Evolutionary conservation across 2,888 invertebrate species (phyloP), one percentile per base, ranked within the genome.

Genomic region (Diarsia brunnea): DNA sequence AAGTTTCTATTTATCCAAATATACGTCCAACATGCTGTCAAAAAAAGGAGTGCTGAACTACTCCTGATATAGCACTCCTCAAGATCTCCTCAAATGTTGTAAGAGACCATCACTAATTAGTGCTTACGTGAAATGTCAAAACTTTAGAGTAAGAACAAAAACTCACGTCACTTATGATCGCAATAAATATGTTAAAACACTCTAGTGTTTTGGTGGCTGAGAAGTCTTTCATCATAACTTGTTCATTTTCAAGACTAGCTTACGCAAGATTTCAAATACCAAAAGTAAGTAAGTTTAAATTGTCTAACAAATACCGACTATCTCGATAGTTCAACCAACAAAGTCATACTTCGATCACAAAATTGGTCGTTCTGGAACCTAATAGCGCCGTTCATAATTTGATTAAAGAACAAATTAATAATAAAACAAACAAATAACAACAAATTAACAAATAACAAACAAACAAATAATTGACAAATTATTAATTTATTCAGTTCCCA

Each of bases 91-190:
- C n/a, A 49, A 14, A 53, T 27, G 31, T 66, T 75, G 65, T 75
- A 63, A 72, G n/a, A 68, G 27, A 38, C 69, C 66, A 71, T 43
- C 24, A 53, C 60, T 64, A 64, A 75, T 81, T 58, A 51, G 49
- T 24, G 55, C 66, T 68, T 71, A 75, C 51, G 68, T 75, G 61
- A 81, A 69, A 78, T 78, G 84, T 75, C 84, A 86, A 73, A 77
- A 84, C 73, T 55, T 21, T 64, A 45, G 45, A 68, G n/a, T 21
- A 27, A 65, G 12, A 75, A 71, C 49, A 69, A 61, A n/a, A 71
- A 47, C 8, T 0, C 16, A 53, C 55, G 64, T 38, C 45, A n/a
- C 7, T 60, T 61, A 51, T 61, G 31, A 73, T n/a, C 63, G 27
- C 51, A 60, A 55, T 73, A n/a, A 60, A 60, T 60, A 53, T 84